A percentile compares a stretch with the other conserved stretches of the same genome.
Conservation (phyloP, 2,888 invertebrate genomes). For the Imbricaverruca yamaguchii region DNA sequence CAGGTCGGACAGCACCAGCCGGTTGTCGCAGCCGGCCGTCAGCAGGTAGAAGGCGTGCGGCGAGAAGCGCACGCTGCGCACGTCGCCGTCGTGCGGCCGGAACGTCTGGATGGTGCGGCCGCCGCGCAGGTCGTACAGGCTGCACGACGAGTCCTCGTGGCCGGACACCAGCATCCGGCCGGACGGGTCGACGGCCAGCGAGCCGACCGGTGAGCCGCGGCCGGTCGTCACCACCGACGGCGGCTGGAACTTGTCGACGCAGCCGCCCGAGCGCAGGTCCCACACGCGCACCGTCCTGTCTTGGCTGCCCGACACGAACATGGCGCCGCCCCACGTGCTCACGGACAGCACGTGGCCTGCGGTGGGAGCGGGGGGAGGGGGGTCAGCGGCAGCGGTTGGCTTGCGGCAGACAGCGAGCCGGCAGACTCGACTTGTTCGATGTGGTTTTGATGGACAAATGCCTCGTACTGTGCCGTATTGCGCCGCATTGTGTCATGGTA, state of each 20-base stretch:
- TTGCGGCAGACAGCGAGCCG: too few species aligned
- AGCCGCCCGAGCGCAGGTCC: conserved; percentile 90
- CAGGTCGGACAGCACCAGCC: conserved; percentile 85
- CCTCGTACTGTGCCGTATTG: too few species aligned
- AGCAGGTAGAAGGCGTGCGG: conserved; percentile 95
- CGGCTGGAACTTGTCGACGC: conserved; percentile 82
- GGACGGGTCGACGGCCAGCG: conserved; percentile 91
- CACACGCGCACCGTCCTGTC: conserved; percentile 96
- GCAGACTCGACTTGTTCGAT: too few species aligned
- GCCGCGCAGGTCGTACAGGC: conserved; percentile 75
- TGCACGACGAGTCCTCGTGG: conserved; percentile 90
- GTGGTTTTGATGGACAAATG: too few species aligned
- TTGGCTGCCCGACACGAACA: conserved; percentile 96
- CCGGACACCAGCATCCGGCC: conserved; percentile 91
- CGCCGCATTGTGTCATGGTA: too few species aligned
- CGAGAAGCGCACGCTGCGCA: conserved; percentile 91
- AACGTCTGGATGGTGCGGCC: conserved; percentile 80
- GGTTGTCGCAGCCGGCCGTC: conserved; percentile 92
- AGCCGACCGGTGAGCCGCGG: conserved; percentile 81
- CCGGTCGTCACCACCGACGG: conserved; percentile 39
- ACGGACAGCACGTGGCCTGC: conserved; percentile 79
- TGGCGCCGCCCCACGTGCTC: conserved; percentile 94
- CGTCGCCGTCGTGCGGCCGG: conserved; percentile 88
- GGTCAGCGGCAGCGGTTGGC: not conserved
- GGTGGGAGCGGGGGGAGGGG: conserved; percentile 27